A percentile compares a stretch with the other conserved stretches of the same genome.
These are phyloP conservation scores for Lomographa bimaculata DNA, from an alignment of 2,888 invertebrate species.

Conservation along the genomic window DNA sequence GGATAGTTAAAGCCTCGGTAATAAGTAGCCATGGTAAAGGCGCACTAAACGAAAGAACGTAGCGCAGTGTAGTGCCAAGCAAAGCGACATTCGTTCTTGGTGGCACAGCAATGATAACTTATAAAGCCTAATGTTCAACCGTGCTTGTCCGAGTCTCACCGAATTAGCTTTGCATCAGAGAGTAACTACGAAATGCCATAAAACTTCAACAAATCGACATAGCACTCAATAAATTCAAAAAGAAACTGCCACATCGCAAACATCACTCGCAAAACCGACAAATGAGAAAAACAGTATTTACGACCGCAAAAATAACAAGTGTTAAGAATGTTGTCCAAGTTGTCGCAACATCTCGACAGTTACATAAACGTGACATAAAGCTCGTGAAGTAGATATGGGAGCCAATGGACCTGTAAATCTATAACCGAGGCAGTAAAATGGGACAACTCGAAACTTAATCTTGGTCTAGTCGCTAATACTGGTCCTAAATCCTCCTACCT, in stretches of 20 bases:
- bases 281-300: constrained; percentile 23
- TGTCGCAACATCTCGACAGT: constrained; percentile 22
- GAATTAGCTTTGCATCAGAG: too few species aligned
- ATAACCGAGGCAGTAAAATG: constrained; percentile 14
- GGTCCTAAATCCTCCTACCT: too few species aligned
- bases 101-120: too few species aligned
- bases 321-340: constrained; percentile 22
- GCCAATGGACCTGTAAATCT: constrained; percentile 34
- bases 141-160: too few species aligned
- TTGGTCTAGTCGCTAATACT: too few species aligned
- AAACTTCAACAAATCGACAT: constrained; percentile 1
- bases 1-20: too few species aligned
- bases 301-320: constrained; percentile 27
- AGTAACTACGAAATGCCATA: background rate
- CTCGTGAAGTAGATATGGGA: constrained; percentile 31
- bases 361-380: constrained; percentile 23
- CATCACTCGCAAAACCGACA: constrained; percentile 6
- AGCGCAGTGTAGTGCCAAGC: too few species aligned
- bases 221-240: constrained; percentile 11
- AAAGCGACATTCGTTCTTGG: too few species aligned
- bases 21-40: too few species aligned
- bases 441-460: background rate
- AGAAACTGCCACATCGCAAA: constrained; percentile 7
- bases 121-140: too few species aligned
- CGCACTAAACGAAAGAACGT: too few species aligned